phyloP scores from a whole-genome alignment of 2,113 vertebrate genomes.

The Stegostoma tigrinum region DNA sequence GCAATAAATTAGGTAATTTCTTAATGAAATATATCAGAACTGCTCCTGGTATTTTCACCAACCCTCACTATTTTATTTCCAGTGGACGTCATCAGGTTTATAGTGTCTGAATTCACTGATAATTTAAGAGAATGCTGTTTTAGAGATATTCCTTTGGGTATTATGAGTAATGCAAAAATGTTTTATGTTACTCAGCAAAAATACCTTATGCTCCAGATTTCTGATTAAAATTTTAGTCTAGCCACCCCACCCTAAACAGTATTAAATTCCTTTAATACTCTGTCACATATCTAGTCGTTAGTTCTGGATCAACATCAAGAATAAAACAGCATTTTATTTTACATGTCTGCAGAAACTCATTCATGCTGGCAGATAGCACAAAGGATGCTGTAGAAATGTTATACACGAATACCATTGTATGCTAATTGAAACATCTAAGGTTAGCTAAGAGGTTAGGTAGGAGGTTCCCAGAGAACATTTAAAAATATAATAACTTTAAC shows the following conservation, averaged over 20 bases:
- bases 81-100: not conserved
- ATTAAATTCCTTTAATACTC: not conserved
- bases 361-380: not conserved
- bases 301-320: slow-evolving; percentile 4
- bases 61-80: not conserved
- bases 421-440: not conserved
- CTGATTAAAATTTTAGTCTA: not conserved
- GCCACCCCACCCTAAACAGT: not conserved
- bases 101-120: not conserved
- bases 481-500: not conserved
- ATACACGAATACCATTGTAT: not conserved
- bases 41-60: not conserved
- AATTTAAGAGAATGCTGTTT: not conserved
- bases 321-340: slow-evolving; percentile 3
- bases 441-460: not conserved
- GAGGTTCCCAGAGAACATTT: not conserved
- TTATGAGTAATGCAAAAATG: not conserved
- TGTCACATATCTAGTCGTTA: not conserved
- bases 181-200: slow-evolving; percentile 24
- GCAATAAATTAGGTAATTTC: not conserved
- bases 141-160: not conserved
- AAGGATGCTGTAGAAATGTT: not conserved
- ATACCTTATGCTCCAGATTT: not conserved
- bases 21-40: not conserved
- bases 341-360: not conserved